Evolutionary conservation across 1,140 invertebrate genomes (phyloP).

Genomic region (Brachionus asplanchnoidis): DNA sequence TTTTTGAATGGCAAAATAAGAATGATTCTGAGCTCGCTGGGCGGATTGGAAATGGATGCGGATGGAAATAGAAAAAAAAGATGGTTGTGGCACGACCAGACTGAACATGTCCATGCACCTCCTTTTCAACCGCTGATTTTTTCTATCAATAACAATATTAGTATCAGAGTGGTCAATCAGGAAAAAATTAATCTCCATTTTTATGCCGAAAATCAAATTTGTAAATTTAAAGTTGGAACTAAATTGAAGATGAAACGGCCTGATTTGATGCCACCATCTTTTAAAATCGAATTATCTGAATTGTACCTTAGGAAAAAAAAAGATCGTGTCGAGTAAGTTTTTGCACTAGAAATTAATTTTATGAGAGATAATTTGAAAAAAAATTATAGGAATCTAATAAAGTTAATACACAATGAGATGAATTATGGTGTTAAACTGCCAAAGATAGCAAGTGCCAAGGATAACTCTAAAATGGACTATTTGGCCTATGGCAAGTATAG

Average conservation of each 20-base stretch:
- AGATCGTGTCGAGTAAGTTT: background rate
- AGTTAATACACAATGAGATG: background rate
- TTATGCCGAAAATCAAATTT: conserved; percentile 47
- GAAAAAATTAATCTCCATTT: conserved; percentile 52
- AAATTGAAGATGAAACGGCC: conserved; percentile 49
- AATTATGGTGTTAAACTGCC: conserved; percentile 8
- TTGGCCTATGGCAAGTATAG: background rate
- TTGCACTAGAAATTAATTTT: background rate
- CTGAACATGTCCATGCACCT: conserved; percentile 52
- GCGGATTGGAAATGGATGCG: conserved; percentile 50
- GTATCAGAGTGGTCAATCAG: conserved; percentile 50
- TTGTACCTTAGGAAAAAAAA: background rate
- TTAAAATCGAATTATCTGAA: background rate
- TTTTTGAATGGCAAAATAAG: conserved; percentile 50
- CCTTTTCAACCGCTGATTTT: conserved; percentile 55
- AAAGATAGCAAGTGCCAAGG: background rate
- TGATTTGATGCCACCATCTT: background rate
- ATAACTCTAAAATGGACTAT: background rate
- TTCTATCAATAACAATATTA: conserved; percentile 48
- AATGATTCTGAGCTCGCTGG: conserved; percentile 50
- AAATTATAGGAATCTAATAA: background rate
- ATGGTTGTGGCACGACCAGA: conserved; percentile 49
- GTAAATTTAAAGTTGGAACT: conserved; percentile 53
- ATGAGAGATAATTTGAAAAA: no score
- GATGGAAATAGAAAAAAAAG: conserved; percentile 47